These are phyloP conservation scores for Macrostomum cliftonense DNA, from an alignment of 2,888 invertebrate genomes.

Conservation along the genomic window DNA sequence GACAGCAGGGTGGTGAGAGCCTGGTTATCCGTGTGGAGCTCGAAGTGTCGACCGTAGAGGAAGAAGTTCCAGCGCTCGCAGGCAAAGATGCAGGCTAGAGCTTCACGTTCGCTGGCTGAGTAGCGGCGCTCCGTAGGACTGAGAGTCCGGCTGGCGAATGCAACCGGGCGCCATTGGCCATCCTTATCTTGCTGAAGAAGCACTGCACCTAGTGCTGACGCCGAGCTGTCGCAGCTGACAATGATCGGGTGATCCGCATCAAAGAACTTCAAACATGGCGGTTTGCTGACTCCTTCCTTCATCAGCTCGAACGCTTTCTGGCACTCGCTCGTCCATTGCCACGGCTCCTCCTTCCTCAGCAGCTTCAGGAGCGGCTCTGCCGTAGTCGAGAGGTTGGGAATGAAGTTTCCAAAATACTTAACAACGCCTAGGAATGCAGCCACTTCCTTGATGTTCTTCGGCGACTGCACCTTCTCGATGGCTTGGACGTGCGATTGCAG, in stretches of 20 bases:
- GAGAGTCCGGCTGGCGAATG: not conserved
- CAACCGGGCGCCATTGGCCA: not conserved
- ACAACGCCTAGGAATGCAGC: not conserved
- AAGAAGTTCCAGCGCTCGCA: slow-evolving; percentile 8
- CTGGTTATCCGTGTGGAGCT: slow-evolving; percentile 1
- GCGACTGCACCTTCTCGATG: not conserved
- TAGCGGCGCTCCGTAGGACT: slow-evolving; percentile 1
- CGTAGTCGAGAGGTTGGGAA: not conserved
- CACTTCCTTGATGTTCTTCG: not conserved
- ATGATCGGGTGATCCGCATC: not conserved
- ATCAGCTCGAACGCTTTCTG: too few relatives aligned
- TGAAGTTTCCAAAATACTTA: not conserved
- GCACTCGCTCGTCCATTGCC: slow-evolving; percentile 2
- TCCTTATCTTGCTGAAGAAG: not conserved
- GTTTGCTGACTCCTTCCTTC: too few relatives aligned
- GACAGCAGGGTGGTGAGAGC: not conserved
- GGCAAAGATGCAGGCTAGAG: slow-evolving; percentile 3
- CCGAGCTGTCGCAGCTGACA: not conserved
- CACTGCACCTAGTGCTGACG: not conserved
- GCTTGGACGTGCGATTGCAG: not conserved
- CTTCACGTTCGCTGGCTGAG: not conserved
- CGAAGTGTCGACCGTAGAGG: slow-evolving; percentile 11
- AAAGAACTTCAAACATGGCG: too few relatives aligned
- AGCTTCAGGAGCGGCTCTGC: not conserved
- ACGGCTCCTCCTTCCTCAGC: slow-evolving; percentile 1